Evolutionary conservation across 2,797 vertebrate genomes (phyloP).

Genomic region (Megaceryle alcyon): DNA sequence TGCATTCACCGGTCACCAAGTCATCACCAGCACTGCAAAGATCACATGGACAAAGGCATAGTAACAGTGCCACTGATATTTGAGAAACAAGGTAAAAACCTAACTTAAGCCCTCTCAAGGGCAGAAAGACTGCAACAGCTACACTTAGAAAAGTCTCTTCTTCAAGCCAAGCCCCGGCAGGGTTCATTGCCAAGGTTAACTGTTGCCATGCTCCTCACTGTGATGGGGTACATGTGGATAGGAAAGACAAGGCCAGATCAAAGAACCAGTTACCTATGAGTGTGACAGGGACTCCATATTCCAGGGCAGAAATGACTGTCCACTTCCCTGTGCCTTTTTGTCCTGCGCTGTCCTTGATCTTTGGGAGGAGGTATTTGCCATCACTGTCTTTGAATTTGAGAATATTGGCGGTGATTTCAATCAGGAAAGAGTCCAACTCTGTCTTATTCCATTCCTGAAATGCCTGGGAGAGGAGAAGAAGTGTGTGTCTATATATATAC

Average conservation of each 20-base stretch:
- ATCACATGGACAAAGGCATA: background rate
- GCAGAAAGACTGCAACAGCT: background rate
- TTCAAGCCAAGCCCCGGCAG: background rate
- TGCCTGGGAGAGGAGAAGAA: conserved; percentile 75
- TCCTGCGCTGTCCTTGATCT: conserved; percentile 95
- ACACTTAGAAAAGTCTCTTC: background rate
- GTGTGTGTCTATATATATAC: no score
- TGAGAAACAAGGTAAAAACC: background rate
- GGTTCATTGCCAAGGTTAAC: background rate
- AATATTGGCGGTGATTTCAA: conserved; percentile 97
- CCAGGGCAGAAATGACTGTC: conserved; percentile 95
- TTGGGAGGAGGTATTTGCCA: conserved; percentile 88
- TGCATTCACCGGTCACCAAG: rapidly evolving
- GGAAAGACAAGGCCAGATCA: background rate
- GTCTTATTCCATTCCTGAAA: conserved; percentile 96
- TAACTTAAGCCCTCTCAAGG: background rate
- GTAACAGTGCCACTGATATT: background rate
- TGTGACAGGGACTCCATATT: conserved; percentile 94
- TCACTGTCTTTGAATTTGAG: conserved; percentile 88
- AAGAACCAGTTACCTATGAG: conserved; percentile 86
- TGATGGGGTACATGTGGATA: background rate
- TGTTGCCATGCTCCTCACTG: background rate
- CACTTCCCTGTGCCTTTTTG: conserved; percentile 99
- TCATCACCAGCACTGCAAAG: background rate
- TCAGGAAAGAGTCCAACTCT: conserved; percentile 96